Evolutionary conservation across 2,888 invertebrate species (phyloP).

Genomic region (Aplocera efformata): DNA sequence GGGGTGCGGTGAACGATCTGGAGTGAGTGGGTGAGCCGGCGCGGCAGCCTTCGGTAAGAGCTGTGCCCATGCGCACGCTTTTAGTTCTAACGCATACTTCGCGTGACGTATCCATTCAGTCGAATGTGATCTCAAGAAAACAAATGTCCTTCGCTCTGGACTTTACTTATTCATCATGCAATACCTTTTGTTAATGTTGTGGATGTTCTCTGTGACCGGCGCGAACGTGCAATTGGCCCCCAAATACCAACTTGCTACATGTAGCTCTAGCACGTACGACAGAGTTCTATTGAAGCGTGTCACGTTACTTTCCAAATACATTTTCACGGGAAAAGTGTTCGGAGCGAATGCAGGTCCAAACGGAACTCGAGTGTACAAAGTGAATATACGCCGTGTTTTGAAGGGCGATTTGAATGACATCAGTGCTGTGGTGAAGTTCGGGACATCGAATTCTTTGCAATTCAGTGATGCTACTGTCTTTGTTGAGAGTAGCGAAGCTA

Average conservation of each 20-base stretch:
- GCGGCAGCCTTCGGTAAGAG: slow-evolving; percentile 63
- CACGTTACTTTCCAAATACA: slow-evolving; percentile 58
- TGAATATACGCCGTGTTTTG: slow-evolving; percentile 63
- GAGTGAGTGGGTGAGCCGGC: slow-evolving; percentile 61
- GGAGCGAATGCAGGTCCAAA: slow-evolving; percentile 45
- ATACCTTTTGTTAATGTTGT: slow-evolving; percentile 38
- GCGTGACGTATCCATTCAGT: slow-evolving; percentile 26
- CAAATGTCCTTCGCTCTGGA: slow-evolving; percentile 9
- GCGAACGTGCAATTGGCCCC: slow-evolving; percentile 37
- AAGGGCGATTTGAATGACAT: slow-evolving; percentile 68
- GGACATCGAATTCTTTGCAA: slow-evolving; percentile 47
- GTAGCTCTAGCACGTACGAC: slow-evolving; percentile 48
- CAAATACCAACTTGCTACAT: slow-evolving; percentile 33
- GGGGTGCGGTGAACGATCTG: slow-evolving; percentile 73
- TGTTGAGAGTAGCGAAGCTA: slow-evolving; percentile 46
- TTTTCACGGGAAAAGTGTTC: slow-evolving; percentile 67
- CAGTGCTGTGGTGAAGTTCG: slow-evolving; percentile 53
- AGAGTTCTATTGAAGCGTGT: slow-evolving; percentile 56
- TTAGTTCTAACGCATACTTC: slow-evolving; percentile 38
- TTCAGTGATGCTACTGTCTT: slow-evolving; percentile 62
- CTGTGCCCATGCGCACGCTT: slow-evolving; percentile 70
- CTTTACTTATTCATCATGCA: slow-evolving; percentile 34
- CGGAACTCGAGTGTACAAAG: slow-evolving; percentile 54
- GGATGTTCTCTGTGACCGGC: slow-evolving; percentile 39
- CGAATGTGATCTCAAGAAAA: slow-evolving; percentile 11